A percentile compares a stretch with the other conserved stretches of the same genome.
phyloP scores from a whole-genome alignment of 2,888 invertebrate species.

The Adelphocoris suturalis region DNA sequence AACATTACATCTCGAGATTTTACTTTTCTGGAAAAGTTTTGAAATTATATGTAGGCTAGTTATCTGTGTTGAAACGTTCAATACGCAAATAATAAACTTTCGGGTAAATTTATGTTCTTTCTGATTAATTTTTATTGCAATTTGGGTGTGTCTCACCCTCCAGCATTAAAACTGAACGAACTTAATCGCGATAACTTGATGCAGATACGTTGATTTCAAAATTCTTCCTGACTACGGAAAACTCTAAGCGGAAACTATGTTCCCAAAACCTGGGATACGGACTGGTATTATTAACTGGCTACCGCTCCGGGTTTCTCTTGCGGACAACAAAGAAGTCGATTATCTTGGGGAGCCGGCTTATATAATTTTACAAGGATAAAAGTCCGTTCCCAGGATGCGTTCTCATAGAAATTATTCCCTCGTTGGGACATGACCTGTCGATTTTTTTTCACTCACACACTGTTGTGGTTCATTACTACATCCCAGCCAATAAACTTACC shows the following conservation, averaged over 20 bases:
- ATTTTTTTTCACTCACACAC: constrained; percentile 10
- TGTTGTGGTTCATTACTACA: constrained; percentile 22
- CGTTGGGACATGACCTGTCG: constrained; percentile 27
- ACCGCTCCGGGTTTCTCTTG: not conserved
- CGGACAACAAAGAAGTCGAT: constrained; percentile 19
- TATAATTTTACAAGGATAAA: constrained; percentile 18
- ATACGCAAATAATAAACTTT: too few relatives aligned
- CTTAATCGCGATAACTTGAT: too few relatives aligned
- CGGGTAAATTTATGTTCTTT: too few relatives aligned
- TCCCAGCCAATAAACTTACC: not conserved
- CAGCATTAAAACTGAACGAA: too few relatives aligned
- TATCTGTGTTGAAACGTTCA: too few relatives aligned
- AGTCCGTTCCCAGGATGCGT: constrained; percentile 39
- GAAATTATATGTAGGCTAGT: too few relatives aligned
- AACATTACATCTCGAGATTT: too few relatives aligned
- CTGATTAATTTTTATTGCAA: too few relatives aligned
- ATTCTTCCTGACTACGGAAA: too few relatives aligned
- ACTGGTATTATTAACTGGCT: not conserved
- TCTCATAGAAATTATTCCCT: constrained; percentile 23
- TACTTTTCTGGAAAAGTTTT: too few relatives aligned
- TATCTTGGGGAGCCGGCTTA: not conserved
- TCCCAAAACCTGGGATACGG: not conserved
- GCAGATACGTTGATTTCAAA: too few relatives aligned
- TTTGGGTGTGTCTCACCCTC: too few relatives aligned
- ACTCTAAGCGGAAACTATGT: not conserved